Conservation (phyloP, 2,113 vertebrate species). For the Noturus placidus region DNA sequence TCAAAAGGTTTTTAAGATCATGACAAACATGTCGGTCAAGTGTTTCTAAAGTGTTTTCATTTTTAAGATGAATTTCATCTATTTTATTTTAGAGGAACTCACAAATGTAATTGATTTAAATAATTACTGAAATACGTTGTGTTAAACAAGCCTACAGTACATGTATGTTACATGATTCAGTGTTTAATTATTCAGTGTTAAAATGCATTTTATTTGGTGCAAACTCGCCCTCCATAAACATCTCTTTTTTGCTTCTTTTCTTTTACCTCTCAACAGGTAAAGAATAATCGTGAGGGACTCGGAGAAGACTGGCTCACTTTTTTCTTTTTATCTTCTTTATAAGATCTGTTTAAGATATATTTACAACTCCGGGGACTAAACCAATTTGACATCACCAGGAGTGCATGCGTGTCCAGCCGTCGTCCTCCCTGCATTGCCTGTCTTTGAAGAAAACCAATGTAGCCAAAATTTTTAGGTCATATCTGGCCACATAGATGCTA, state of each 20-base stretch:
- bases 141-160: not conserved
- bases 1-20: too few species aligned
- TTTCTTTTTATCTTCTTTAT: constrained; percentile 43
- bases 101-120: not conserved
- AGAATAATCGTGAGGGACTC: constrained; percentile 32
- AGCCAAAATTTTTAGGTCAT: constrained; percentile 31
- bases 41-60: too few species aligned
- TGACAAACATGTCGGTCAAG: too few species aligned
- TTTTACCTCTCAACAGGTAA: constrained; percentile 21
- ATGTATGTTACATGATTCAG: not conserved
- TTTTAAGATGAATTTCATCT: too few species aligned
- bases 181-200: not conserved
- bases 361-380: constrained; percentile 59
- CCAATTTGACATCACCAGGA: constrained; percentile 50
- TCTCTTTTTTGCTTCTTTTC: not conserved
- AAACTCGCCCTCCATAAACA: not conserved
- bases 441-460: constrained; percentile 34
- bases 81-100: too few species aligned
- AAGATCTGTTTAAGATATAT: constrained; percentile 48
- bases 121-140: not conserved
- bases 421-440: constrained; percentile 39
- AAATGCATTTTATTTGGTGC: not conserved
- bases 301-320: constrained; percentile 42
- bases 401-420: constrained; percentile 60
- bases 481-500: constrained; percentile 33